Evolutionary conservation across 2,888 invertebrate species (phyloP).

Genomic region (Hydrotaea diabolus): DNA sequence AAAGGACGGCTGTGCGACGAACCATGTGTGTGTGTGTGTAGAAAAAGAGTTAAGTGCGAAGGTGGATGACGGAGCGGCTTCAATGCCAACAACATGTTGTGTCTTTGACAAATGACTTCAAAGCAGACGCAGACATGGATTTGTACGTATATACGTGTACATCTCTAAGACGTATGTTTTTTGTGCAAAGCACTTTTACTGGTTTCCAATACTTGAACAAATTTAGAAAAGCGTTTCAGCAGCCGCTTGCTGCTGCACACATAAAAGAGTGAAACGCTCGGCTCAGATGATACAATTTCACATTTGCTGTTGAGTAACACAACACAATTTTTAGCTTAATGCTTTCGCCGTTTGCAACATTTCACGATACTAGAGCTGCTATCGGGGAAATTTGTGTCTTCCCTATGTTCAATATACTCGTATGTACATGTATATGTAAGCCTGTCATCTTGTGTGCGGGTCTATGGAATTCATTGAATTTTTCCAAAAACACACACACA

Average conservation of each 20-base stretch:
- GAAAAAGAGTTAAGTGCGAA: conserved; percentile 42
- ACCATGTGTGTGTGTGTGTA: conserved; percentile 10
- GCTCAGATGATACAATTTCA: neutral
- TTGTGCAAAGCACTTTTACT: neutral
- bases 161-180: neutral
- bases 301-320: neutral
- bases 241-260: neutral
- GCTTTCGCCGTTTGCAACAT: neutral
- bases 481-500: neutral
- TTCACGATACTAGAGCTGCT: neutral
- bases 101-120: conserved; percentile 63
- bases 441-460: too few species aligned
- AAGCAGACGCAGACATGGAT: conserved; percentile 27
- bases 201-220: neutral
- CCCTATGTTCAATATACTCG: neutral
- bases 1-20: neutral
- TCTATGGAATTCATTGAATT: neutral
- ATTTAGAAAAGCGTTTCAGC: neutral
- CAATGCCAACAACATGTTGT: conserved; percentile 53
- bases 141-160: neutral
- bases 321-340: neutral
- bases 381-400: neutral
- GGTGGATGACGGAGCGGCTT: conserved; percentile 35
- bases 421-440: too few species aligned
- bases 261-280: conserved; percentile 6